These are phyloP conservation scores for Subanguina moxae DNA, from an alignment of 1,140 invertebrate genomes.

Conservation along the genomic window DNA sequence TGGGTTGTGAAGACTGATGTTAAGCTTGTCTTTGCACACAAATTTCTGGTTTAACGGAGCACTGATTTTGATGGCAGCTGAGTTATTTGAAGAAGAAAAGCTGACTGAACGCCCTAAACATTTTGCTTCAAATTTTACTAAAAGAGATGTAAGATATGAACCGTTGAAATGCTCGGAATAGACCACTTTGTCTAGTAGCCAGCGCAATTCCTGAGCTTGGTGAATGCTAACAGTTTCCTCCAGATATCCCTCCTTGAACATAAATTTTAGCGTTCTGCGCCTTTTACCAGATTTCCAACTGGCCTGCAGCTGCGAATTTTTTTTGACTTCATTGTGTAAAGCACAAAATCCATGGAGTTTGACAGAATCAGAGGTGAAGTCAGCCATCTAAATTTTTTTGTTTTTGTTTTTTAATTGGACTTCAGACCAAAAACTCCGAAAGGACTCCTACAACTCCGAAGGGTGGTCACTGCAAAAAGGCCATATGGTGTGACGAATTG, in stretches of 20 bases:
- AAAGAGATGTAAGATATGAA: background rate
- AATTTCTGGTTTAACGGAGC: conserved; percentile 33
- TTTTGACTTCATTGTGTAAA: conserved; percentile 33
- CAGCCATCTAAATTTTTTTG: conserved; percentile 5
- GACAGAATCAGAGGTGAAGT: conserved; percentile 23
- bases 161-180: conserved; percentile 28
- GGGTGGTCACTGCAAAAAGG: too few relatives aligned
- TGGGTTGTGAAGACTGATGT: conserved; percentile 22
- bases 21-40: conserved; percentile 35
- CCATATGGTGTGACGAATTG: too few relatives aligned
- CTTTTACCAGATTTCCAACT: conserved; percentile 16
- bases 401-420: too few relatives aligned
- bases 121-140: too few relatives aligned
- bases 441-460: too few relatives aligned
- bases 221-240: background rate
- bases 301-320: conserved; percentile 21
- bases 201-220: conserved; percentile 26
- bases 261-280: conserved; percentile 15
- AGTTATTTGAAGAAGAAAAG: conserved; percentile 20
- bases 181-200: conserved; percentile 23
- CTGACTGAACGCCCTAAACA: conserved; percentile 23
- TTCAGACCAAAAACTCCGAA: background rate
- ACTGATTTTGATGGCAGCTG: conserved; percentile 8
- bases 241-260: conserved; percentile 19
- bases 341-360: conserved; percentile 24